A percentile compares a stretch with the other conserved stretches of the same genome.
phyloP scores from a whole-genome alignment of 2,888 invertebrate genomes.

The Allygus modestus region DNA sequence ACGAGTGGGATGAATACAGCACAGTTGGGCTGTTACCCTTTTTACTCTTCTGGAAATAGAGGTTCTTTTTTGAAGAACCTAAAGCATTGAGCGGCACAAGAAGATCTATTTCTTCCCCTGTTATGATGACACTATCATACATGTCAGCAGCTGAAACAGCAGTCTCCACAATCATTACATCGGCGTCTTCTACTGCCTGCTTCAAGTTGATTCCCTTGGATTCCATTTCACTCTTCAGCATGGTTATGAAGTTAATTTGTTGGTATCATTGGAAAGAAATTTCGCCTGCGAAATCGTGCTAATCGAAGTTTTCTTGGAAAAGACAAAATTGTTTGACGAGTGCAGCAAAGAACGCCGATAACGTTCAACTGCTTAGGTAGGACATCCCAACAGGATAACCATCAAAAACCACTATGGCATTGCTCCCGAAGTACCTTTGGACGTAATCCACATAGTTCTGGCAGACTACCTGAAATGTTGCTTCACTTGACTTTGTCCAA shows the following conservation, averaged over 20 bases:
- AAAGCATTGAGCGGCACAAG: constrained; percentile 67
- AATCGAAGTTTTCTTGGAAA: constrained; percentile 65
- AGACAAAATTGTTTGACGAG: constrained; percentile 53
- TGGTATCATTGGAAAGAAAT: constrained; percentile 58
- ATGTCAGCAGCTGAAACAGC: constrained; percentile 62
- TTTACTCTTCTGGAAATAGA: constrained; percentile 44
- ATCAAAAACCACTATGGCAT: constrained; percentile 69
- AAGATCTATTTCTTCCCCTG: constrained; percentile 69
- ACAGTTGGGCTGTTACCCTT: constrained; percentile 63
- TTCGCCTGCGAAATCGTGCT: constrained; percentile 66
- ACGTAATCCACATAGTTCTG: constrained; percentile 60
- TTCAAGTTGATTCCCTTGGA: constrained; percentile 63
- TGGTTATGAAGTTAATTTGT: constrained; percentile 50
- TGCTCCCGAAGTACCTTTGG: constrained; percentile 62
- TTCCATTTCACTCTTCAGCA: constrained; percentile 55
- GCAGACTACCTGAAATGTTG: constrained; percentile 49
- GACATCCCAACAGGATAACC: constrained; percentile 67
- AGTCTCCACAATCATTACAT: constrained; percentile 65
- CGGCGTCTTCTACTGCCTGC: constrained; percentile 65
- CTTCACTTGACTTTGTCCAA: constrained; percentile 66
- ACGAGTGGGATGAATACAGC: constrained; percentile 57
- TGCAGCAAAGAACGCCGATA: constrained; percentile 48
- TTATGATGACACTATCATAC: constrained; percentile 55
- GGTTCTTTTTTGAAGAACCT: neutral
- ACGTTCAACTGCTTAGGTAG: constrained; percentile 51